Evolutionary conservation across 1,140 invertebrate species (phyloP).

Genomic region (Acromyrmex echinatior): DNA sequence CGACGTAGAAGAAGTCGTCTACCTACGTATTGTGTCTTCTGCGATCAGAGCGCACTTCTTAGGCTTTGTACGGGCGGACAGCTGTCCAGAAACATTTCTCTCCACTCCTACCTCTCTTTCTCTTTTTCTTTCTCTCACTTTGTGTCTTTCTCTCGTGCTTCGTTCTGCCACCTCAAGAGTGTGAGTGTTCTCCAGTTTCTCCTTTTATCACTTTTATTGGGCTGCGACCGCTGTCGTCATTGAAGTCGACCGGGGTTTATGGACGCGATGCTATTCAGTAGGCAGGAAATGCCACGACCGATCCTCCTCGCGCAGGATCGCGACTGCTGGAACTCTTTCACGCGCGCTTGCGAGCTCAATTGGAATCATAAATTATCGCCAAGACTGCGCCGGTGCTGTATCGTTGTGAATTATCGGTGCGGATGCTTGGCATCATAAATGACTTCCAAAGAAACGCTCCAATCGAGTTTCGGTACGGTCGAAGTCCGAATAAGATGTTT

Average conservation of each 20-base stretch:
- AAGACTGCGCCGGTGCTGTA: background rate
- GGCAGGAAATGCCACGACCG: constrained; percentile 65
- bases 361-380: constrained; percentile 66
- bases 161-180: constrained; percentile 12
- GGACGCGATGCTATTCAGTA: constrained; percentile 69
- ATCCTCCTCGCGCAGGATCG: constrained; percentile 57
- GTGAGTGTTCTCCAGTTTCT: constrained; percentile 50
- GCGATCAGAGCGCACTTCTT: constrained; percentile 35
- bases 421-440: constrained; percentile 42
- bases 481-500: background rate
- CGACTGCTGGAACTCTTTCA: constrained; percentile 67
- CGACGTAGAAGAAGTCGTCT: constrained; percentile 25
- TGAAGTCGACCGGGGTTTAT: constrained; percentile 66
- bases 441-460: constrained; percentile 33
- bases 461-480: constrained; percentile 7
- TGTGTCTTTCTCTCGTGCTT: constrained; percentile 21
- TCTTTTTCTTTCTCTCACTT: background rate
- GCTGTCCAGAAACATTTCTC: constrained; percentile 57
- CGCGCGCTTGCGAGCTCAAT: constrained; percentile 59
- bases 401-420: constrained; percentile 48
- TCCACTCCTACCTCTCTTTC: background rate
- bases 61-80: background rate
- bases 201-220: constrained; percentile 72
- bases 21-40: constrained; percentile 54
- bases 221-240: constrained; percentile 63